A percentile compares a stretch with the other conserved stretches of the same genome.
Evolutionary conservation across 2,888 invertebrate species (phyloP).

Genomic region (Diarsia brunnea): DNA sequence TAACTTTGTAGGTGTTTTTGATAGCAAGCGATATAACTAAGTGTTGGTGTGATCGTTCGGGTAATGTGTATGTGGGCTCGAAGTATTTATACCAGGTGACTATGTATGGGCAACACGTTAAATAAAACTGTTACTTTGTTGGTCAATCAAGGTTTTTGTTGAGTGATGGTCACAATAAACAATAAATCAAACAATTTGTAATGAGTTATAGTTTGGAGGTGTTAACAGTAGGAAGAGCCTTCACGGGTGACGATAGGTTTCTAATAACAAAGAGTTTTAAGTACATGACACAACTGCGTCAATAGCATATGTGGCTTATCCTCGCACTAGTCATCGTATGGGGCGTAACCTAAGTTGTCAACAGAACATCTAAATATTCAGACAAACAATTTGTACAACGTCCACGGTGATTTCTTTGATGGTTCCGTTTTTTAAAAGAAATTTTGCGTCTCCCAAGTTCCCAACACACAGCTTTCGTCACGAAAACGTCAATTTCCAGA

Average conservation of each 20-base stretch:
- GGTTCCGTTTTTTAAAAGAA: neutral
- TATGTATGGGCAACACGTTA: conserved; percentile 50
- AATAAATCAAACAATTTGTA: conserved; percentile 45
- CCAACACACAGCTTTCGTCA: no score
- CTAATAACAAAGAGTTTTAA: neutral
- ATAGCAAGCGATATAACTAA: conserved; percentile 60
- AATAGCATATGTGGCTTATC: neutral
- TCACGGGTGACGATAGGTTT: neutral
- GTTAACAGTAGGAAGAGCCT: conserved; percentile 3
- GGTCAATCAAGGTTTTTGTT: conserved; percentile 20
- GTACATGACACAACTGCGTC: no score
- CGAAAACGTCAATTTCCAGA: no score
- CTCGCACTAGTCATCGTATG: neutral
- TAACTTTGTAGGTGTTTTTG: conserved; percentile 70
- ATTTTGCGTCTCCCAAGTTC: neutral
- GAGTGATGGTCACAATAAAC: conserved; percentile 34
- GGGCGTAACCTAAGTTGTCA: neutral
- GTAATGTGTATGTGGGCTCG: conserved; percentile 42
- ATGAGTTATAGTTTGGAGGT: conserved; percentile 1
- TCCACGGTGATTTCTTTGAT: neutral
- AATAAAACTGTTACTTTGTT: conserved; percentile 39
- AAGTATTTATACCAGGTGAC: conserved; percentile 49
- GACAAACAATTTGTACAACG: no score
- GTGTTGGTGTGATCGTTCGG: conserved; percentile 48
- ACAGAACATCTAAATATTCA: neutral